These are phyloP conservation scores for Melanargia galathea DNA, from an alignment of 2,888 invertebrate genomes.

Conservation along the genomic window DNA sequence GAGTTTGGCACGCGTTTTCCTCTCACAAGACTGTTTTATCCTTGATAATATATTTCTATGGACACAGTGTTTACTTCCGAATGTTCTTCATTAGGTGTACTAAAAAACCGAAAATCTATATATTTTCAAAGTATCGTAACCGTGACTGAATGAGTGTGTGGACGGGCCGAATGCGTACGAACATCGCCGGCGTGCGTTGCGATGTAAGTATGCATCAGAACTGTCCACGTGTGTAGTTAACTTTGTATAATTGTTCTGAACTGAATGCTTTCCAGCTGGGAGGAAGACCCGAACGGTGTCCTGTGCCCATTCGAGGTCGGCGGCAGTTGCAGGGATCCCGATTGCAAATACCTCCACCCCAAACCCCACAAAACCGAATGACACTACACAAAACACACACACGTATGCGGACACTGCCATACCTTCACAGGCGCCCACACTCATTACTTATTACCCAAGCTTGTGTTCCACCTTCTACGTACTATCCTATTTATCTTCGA, in stretches of 20 bases:
- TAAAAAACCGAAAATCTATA: slow-evolving; percentile 24
- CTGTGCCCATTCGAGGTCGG: slow-evolving; percentile 78
- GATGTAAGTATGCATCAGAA: slow-evolving; percentile 68
- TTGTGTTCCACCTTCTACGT: slow-evolving; percentile 42
- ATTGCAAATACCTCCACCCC: slow-evolving; percentile 78
- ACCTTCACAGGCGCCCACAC: slow-evolving; percentile 54
- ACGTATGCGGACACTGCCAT: slow-evolving; percentile 51
- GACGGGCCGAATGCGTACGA: slow-evolving; percentile 59
- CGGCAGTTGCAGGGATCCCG: slow-evolving; percentile 76
- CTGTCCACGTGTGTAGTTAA: slow-evolving; percentile 50
- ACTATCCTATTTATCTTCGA: slow-evolving; percentile 45
- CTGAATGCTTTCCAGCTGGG: slow-evolving; percentile 70
- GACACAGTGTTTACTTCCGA: slow-evolving; percentile 11
- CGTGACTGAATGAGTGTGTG: slow-evolving; percentile 42
- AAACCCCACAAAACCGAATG: slow-evolving; percentile 56
- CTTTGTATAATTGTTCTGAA: slow-evolving; percentile 40
- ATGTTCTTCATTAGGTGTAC: slow-evolving; percentile 32
- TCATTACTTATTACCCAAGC: slow-evolving; percentile 38
- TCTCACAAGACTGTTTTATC: too few species aligned
- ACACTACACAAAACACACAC: slow-evolving; percentile 51
- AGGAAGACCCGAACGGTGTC: slow-evolving; percentile 74
- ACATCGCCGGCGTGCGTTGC: slow-evolving; percentile 57
- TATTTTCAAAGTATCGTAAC: slow-evolving; percentile 25
- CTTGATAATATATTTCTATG: too few species aligned
- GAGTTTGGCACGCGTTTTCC: too few species aligned